phyloP scores from a whole-genome alignment of 2,888 invertebrate species.

The Cantharis flavilabris region DNA sequence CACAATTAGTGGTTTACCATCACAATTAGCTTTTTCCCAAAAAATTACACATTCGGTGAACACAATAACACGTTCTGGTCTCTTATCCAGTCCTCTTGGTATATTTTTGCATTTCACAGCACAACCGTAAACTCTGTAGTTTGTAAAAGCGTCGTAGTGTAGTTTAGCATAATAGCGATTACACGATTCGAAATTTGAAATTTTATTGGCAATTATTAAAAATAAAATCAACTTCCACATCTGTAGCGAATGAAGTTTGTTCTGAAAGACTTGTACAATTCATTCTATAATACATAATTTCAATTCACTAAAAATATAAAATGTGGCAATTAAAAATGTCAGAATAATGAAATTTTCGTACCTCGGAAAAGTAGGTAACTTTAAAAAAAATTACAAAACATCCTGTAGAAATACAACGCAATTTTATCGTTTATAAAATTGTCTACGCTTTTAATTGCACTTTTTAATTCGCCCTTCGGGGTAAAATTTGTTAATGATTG shows the following conservation, averaged over 20 bases:
- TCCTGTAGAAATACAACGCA: not conserved
- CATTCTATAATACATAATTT: not conserved
- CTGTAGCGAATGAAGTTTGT: not conserved
- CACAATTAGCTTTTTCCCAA: not conserved
- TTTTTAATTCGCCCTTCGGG: not conserved
- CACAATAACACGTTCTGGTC: not conserved
- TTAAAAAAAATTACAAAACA: not conserved
- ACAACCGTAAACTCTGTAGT: not conserved
- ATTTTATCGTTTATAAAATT: not conserved
- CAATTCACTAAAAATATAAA: not conserved
- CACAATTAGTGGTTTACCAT: not conserved
- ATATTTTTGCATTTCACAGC: slow-evolving; percentile 2
- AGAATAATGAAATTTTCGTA: not conserved
- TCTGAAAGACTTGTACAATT: not conserved
- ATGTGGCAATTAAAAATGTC: not conserved
- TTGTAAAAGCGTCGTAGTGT: not conserved
- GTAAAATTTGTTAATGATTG: not conserved
- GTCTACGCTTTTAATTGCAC: not conserved
- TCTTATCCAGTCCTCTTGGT: not conserved
- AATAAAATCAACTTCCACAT: slow-evolving; percentile 1
- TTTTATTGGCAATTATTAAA: not conserved
- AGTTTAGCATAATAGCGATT: not conserved
- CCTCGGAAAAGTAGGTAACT: not conserved
- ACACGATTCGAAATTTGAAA: not conserved
- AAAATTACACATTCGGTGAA: not conserved